Percentiles rank a stretch among this genome's conserved stretches.
Conservation (phyloP, 2,888 invertebrate species). For the Lamellibrachia columna region DNA sequence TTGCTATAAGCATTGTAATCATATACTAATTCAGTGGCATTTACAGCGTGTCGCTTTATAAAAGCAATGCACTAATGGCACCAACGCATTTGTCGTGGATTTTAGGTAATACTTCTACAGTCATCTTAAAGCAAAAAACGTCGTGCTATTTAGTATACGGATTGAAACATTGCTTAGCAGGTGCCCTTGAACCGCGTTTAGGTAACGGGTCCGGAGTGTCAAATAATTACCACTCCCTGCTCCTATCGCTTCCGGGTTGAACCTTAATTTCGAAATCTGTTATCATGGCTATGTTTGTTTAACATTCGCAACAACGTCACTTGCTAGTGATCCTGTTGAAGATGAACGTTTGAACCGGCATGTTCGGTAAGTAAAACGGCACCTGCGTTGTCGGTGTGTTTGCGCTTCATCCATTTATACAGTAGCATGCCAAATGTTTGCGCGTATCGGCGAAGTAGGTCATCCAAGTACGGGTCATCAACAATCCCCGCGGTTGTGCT, state of each 20-base stretch:
- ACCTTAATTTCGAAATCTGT: constrained; percentile 16
- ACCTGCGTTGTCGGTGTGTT: not conserved
- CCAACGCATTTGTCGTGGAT: not conserved
- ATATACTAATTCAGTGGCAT: too few species aligned
- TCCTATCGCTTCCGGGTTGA: constrained; percentile 16
- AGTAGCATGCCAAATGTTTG: constrained; percentile 12
- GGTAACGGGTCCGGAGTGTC: not conserved
- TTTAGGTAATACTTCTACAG: not conserved
- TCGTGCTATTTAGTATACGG: not conserved
- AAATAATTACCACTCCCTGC: constrained; percentile 16
- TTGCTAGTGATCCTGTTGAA: not conserved
- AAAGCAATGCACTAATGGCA: too few species aligned
- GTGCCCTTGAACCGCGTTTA: not conserved
- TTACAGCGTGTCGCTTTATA: too few species aligned
- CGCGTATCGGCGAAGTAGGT: not conserved
- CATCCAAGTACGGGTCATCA: constrained; percentile 16
- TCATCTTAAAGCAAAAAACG: not conserved
- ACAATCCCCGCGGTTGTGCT: constrained; percentile 16
- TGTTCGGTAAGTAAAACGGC: constrained; percentile 3
- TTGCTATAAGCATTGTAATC: too few species aligned
- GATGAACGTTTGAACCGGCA: constrained; percentile 1
- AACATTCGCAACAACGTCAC: not conserved
- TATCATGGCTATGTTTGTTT: constrained; percentile 12
- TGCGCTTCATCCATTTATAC: not conserved
- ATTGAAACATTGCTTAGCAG: not conserved